Conservation (phyloP, 2,888 invertebrate genomes). For the Calameuta idolon region DNA sequence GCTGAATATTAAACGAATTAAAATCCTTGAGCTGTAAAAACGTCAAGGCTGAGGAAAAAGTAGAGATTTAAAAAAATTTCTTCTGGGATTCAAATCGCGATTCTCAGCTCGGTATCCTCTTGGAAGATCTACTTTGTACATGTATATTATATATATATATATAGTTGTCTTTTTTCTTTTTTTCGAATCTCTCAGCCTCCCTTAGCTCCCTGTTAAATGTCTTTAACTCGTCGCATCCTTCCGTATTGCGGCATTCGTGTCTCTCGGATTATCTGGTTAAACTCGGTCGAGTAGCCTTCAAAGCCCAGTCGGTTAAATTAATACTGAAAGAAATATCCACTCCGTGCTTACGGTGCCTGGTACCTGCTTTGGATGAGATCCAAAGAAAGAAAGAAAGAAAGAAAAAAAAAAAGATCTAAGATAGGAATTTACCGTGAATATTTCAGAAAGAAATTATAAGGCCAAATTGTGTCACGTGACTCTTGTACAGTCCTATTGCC, state of each 20-base stretch:
- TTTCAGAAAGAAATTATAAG: too few species aligned
- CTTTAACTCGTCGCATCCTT: background rate
- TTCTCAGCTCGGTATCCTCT: background rate
- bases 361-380: background rate
- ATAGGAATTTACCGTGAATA: background rate
- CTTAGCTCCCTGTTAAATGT: slow-evolving; percentile 15
- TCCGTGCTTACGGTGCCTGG: background rate
- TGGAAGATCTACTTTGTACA: background rate
- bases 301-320: background rate
- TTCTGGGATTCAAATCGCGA: slow-evolving; percentile 11
- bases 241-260: background rate
- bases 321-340: background rate
- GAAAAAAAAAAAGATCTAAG: too few species aligned
- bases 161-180: too few species aligned
- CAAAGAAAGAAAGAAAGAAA: background rate
- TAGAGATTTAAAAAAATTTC: background rate
- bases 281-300: background rate
- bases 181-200: background rate
- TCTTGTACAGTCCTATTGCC: too few species aligned
- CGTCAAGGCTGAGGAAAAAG: too few species aligned
- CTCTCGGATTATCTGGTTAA: background rate
- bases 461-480: too few species aligned
- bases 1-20: too few species aligned
- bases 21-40: too few species aligned
- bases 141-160: too few species aligned